Base-by-base conservation (phyloP, 23 tunicate genomes). In the Pegea sp. region DNA sequence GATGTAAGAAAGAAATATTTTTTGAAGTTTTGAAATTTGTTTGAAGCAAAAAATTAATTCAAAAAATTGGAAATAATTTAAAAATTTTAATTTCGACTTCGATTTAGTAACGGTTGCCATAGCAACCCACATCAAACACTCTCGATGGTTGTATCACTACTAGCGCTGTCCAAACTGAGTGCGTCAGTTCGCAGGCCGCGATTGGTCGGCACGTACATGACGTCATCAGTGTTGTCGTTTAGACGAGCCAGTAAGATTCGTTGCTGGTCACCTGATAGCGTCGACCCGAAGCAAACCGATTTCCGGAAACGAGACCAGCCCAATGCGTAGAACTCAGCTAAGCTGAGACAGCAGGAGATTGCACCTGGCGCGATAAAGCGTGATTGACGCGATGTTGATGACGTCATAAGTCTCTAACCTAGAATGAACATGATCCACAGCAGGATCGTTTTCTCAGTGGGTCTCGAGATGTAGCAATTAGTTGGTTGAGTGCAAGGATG, bases 111-210 rank as follows among this genome's bases (percentile, higher is more conserved):
- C n/a, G n/a, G n/a, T n/a, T n/a, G n/a, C n/a, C n/a, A n/a, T n/a
- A n/a, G n/a, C n/a, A n/a, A n/a, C n/a, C n/a, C n/a, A n/a, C 59
- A 48, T 84, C 84, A 84, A 24, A 84, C 84, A 42, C 95, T 84
- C 34, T 73, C 95, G 22, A 84, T 77, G 29, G 95, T 84, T 24
- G 84, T 84, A 28, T 68, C 84, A 71, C 95, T 84, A 64, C 95
- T 84, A 27, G 65, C 31, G 29, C 84, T 84, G 48, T 68, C 84
- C 60, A 84, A 32, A 56, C 95, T 84, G 7, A 64, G 1, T 27
- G 29, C 31, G 46, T 38, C 46, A 71, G 18, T 3, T 30, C 31
- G 42, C 28, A 56, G 2, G 33, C 64, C 42, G 23, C 34, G n/a
- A n/a, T n/a, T n/a, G n/a, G n/a, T n/a, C n/a, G n/a, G n/a, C n/a